Base-by-base conservation (phyloP, 2,888 invertebrate species). In the Hyalella azteca region DNA sequence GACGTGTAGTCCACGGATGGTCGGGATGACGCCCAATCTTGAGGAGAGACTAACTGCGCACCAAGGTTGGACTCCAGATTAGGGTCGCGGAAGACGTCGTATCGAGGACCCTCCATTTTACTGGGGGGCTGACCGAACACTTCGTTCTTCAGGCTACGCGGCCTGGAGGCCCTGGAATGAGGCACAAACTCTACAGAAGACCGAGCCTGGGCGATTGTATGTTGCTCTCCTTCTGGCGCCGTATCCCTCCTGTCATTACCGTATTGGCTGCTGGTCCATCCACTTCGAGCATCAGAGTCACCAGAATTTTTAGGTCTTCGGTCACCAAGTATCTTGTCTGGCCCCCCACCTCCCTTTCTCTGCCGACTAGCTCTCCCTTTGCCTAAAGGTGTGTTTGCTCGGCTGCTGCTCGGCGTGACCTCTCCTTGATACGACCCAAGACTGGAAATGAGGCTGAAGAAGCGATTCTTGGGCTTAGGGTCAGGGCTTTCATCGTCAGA, bases 391-490 rank as follows among this genome's bases (percentile, higher is more conserved):
- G 66, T 66, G 29, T 36, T 66, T 66, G 19, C 66, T 36, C 66
- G 11, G 29, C 66, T 15, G 36, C 19, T 66, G 66, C 66, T 29
- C 19, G 66, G 36, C 36, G 66, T 66, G 36, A 66, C 66, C 19
- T 39, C 66, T 11, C 66, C 66, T 15, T 36, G 32, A 36, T 66
- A n/a, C 32, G 39, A 0, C 19, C 36, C 66, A 3, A 66, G 66
- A 36, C 66, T 66, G 22, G 66, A 66, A 66, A 66, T 66, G 15
- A 66, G 36, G n/a, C 66, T 66, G 66, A 66, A 66, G 26, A 15
- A 66, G 13, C 66, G 66, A 36, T 66, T 66, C 36, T 36, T 66
- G 11, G 36, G 66, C 36, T 66, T 32, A 5, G 66, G 66, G 11
- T 32, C 66, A 7, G 39, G 9, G 29, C 7, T 39, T 29, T 3